phyloP scores from a whole-genome alignment of 2,888 invertebrate genomes.

The Brachypalpus laphriformis region DNA sequence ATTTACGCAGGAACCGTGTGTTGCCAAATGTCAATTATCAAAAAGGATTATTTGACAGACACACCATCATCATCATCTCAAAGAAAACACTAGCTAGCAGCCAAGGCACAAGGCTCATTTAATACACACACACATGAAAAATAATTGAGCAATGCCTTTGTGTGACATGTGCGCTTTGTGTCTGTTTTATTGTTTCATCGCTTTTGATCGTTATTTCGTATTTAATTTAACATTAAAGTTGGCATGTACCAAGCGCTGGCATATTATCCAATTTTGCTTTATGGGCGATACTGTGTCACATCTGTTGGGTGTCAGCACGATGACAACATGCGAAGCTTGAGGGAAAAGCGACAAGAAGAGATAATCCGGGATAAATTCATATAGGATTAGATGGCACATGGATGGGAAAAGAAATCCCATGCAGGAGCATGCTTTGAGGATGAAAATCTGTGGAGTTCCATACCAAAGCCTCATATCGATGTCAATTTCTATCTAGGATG shows the following conservation, averaged over 20 bases:
- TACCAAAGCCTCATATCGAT: conserved; percentile 29
- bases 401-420: background rate
- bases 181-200: conserved; percentile 66
- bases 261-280: conserved; percentile 67
- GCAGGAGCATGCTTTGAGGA: background rate
- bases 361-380: conserved; percentile 63
- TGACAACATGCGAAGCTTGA: background rate
- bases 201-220: conserved; percentile 67
- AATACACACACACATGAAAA: conserved; percentile 17
- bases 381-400: conserved; percentile 44
- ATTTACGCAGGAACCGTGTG: conserved; percentile 58
- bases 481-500: conserved; percentile 20
- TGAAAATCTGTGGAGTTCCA: conserved; percentile 26
- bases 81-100: conserved; percentile 16
- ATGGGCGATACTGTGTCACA: conserved; percentile 47
- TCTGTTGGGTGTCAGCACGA: conserved; percentile 12
- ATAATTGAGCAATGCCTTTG: conserved; percentile 63
- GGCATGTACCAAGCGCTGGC: conserved; percentile 2
- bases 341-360: conserved; percentile 3
- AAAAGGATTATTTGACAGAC: conserved; percentile 58
- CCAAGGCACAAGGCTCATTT: conserved; percentile 35
- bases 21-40: conserved; percentile 60
- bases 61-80: conserved; percentile 1
- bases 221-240: conserved; percentile 69
- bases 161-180: conserved; percentile 61